A percentile compares a stretch with the other conserved stretches of the same genome.
Conservation (phyloP, 2,797 vertebrate genomes). For the Pogonophryne albipinna region DNA sequence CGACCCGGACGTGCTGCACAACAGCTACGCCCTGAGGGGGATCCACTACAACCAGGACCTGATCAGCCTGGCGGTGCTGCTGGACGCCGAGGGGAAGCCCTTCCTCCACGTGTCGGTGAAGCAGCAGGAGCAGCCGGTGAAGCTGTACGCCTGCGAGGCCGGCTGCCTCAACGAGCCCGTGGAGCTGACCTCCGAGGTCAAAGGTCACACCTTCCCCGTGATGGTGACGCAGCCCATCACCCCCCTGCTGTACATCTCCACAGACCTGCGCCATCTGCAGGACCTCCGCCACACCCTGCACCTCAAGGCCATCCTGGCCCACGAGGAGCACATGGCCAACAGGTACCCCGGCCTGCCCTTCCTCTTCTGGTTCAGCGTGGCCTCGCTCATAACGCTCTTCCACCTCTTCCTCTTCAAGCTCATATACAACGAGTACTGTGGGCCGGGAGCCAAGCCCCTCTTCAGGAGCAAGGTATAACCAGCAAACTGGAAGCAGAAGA, state of each 20-base stretch:
- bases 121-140: slow-evolving; percentile 89
- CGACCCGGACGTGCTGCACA: slow-evolving; percentile 94
- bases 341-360: slow-evolving; percentile 96
- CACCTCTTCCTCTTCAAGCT: slow-evolving; percentile 99
- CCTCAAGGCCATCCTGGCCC: slow-evolving; percentile 96
- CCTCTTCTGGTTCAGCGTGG: slow-evolving; percentile 99
- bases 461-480: slow-evolving; percentile 98
- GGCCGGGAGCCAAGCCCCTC: slow-evolving; percentile 95
- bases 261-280: slow-evolving; percentile 93
- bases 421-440: slow-evolving; percentile 99
- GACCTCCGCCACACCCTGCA: slow-evolving; percentile 96
- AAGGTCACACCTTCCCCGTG: slow-evolving; percentile 93
- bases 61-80: slow-evolving; percentile 91
- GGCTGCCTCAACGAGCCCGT: slow-evolving; percentile 96
- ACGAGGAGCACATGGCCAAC: slow-evolving; percentile 99
- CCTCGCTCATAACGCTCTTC: slow-evolving; percentile 96
- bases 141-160: slow-evolving; percentile 95
- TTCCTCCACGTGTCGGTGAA: slow-evolving; percentile 94
- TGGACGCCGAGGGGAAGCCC: slow-evolving; percentile 91
- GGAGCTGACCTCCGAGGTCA: slow-evolving; percentile 92
- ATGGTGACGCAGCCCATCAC: slow-evolving; percentile 98
- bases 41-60: slow-evolving; percentile 96
- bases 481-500: slow-evolving; percentile 23
- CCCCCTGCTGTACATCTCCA: slow-evolving; percentile 95
- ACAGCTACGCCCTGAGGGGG: slow-evolving; percentile 94